phyloP scores from a whole-genome alignment of 2,113 vertebrate genomes.

The Todiramphus chloris region DNA sequence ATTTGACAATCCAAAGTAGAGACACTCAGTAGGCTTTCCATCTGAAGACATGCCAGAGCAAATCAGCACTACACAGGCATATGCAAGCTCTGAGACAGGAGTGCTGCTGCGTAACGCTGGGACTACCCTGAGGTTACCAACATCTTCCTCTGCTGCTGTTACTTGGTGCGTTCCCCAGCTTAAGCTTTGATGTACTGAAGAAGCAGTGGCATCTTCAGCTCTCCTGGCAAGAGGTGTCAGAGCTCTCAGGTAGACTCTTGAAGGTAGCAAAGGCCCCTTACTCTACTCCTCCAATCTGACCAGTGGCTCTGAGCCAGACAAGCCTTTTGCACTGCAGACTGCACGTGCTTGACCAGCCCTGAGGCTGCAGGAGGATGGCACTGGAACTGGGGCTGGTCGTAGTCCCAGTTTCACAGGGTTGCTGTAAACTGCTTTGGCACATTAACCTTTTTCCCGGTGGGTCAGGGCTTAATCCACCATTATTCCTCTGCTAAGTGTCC shows the following conservation, averaged over 20 bases:
- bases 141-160: neutral
- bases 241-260: neutral
- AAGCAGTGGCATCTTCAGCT: neutral
- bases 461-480: neutral
- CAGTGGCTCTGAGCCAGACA: neutral
- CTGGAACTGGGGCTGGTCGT: neutral
- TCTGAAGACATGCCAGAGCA: neutral
- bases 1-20: neutral
- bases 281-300: neutral
- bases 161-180: neutral
- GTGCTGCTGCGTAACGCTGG: neutral
- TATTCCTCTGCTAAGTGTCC: neutral
- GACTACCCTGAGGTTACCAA: neutral
- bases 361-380: neutral
- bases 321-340: neutral
- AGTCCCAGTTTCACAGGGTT: neutral
- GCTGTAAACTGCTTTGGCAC: neutral
- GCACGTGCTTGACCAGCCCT: accelerated
- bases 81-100: neutral
- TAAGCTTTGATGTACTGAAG: neutral
- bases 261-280: neutral
- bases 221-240: neutral
- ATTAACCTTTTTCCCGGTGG: neutral
- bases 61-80: accelerated
- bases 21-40: neutral